Evolutionary conservation across 2,113 vertebrate genomes (phyloP).

Genomic region (Aviceda subcristata): DNA sequence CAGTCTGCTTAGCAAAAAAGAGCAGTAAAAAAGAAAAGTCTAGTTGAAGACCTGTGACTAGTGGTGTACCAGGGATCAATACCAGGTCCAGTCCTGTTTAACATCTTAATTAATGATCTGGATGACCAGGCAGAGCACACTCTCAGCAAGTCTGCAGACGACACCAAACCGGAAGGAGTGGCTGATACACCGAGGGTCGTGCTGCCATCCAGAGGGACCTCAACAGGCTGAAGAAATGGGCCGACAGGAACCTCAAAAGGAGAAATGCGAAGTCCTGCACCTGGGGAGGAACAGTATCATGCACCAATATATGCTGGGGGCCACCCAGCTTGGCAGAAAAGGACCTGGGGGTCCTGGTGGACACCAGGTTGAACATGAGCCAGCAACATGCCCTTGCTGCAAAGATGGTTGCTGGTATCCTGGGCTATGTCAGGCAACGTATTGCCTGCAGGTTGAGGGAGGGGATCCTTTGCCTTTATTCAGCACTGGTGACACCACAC

Average conservation of each 20-base stretch:
- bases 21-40: background rate
- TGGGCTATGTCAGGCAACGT: background rate
- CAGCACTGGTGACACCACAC: background rate
- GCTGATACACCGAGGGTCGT: background rate
- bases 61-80: background rate
- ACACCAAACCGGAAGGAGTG: background rate
- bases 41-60: background rate
- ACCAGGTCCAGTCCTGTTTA: background rate
- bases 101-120: background rate
- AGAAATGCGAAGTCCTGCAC: background rate
- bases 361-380: background rate
- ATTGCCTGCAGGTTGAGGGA: accelerated
- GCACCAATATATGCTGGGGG: background rate
- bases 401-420: background rate
- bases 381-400: background rate
- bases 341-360: background rate
- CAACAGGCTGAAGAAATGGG: background rate
- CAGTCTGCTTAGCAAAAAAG: background rate
- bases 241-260: background rate
- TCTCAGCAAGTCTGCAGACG: background rate
- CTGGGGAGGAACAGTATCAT: background rate
- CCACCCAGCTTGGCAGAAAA: background rate
- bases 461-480: background rate
- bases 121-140: background rate
- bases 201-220: background rate